These are phyloP conservation scores for Kryptolebias ocellatus DNA, from an alignment of 2,797 vertebrate genomes.

Conservation along the genomic window DNA sequence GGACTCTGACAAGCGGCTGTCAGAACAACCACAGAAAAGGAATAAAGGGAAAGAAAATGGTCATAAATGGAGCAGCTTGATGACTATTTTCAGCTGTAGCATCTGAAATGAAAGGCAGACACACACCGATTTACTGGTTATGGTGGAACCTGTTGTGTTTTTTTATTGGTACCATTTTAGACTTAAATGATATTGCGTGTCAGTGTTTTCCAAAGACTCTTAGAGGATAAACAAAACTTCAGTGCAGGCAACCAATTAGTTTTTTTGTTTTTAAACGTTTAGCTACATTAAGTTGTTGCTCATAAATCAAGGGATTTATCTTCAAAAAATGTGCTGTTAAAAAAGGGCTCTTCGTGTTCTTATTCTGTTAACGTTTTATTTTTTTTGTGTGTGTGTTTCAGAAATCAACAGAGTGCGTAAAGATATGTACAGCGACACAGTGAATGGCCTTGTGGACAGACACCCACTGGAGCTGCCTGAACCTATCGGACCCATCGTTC, in stretches of 20 bases:
- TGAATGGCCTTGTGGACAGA: constrained; percentile 85
- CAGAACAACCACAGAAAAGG: constrained; percentile 35
- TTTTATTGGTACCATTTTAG: constrained; percentile 10
- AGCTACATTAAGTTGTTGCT: constrained; percentile 26
- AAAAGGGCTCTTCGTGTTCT: constrained; percentile 9
- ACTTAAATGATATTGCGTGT: constrained; percentile 4
- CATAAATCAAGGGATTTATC: constrained; percentile 48
- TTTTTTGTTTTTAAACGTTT: background rate
- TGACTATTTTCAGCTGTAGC: no score
- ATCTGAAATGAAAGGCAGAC: constrained; percentile 3
- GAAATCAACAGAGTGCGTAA: constrained; percentile 89
- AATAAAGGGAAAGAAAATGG: constrained; percentile 9
- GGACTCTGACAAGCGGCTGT: constrained; percentile 33
- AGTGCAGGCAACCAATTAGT: background rate
- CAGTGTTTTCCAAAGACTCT: constrained; percentile 10
- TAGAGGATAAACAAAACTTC: constrained; percentile 4
- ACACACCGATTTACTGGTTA: constrained; percentile 3
- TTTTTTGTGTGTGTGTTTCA: constrained; percentile 66
- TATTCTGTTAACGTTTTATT: constrained; percentile 18
- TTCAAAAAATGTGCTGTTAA: constrained; percentile 12
- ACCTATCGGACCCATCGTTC: constrained; percentile 81
- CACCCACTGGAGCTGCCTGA: constrained; percentile 86
- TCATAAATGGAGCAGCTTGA: constrained; percentile 34
- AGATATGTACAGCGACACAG: constrained; percentile 88
- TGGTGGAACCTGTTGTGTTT: constrained; percentile 5